A percentile compares a stretch with the other conserved stretches of the same genome.
Conservation (phyloP, 2,797 vertebrate species). For the Anniella stebbinsi region DNA sequence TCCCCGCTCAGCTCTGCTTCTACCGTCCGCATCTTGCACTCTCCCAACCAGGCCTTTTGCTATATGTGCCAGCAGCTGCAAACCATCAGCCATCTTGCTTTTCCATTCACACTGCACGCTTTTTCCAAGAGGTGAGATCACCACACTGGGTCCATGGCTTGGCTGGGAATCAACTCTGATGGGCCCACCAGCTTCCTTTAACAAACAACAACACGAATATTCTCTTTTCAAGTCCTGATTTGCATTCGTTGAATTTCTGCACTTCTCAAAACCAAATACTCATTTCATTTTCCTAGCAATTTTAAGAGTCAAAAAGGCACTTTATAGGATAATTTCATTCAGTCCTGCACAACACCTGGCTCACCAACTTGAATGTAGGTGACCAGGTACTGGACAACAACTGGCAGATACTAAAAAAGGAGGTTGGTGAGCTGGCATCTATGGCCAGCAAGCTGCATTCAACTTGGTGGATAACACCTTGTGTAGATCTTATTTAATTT, state of each 20-base stretch:
- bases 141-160: constrained; percentile 2
- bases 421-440: not conserved
- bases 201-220: not conserved
- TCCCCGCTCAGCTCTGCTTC: constrained; percentile 30
- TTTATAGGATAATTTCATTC: not conserved
- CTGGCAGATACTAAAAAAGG: not conserved
- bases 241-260: not conserved
- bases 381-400: not conserved
- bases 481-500: not conserved
- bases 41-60: constrained; percentile 1
- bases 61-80: not conserved
- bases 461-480: not conserved
- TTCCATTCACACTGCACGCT: not conserved
- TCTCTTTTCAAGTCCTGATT: not conserved
- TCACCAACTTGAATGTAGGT: not conserved
- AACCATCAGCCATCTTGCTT: not conserved
- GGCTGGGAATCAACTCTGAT: not conserved
- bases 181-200: not conserved
- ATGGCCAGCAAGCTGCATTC: not conserved
- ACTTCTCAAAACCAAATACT: not conserved
- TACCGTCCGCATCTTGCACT: not conserved
- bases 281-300: not conserved
- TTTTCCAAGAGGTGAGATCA: not conserved
- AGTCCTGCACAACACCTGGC: not conserved
- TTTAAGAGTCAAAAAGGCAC: not conserved